Percentiles rank a stretch among this genome's conserved stretches.
These are phyloP conservation scores for Silurus meridionalis DNA, from an alignment of 2,113 vertebrate species.

Conservation along the genomic window DNA sequence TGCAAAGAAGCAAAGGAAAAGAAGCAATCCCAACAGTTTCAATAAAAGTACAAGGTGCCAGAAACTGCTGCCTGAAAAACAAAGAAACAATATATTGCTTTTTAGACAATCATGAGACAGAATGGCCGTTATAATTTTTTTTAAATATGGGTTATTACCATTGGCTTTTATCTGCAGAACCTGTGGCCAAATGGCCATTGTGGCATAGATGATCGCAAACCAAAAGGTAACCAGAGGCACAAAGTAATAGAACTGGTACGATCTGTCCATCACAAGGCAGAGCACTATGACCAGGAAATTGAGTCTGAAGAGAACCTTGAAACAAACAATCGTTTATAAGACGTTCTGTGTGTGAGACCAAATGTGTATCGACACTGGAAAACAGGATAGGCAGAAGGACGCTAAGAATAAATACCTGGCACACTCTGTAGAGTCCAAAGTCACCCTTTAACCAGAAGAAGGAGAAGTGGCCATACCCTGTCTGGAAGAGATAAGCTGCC, in stretches of 20 bases:
- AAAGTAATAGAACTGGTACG: conserved; percentile 99
- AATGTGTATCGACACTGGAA: background rate
- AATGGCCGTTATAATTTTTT: background rate
- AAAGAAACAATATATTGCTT: conserved; percentile 40
- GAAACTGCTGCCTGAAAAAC: conserved; percentile 79
- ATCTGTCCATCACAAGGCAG: conserved; percentile 94
- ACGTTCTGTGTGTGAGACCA: background rate
- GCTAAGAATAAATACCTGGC: conserved; percentile 78
- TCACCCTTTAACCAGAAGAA: conserved; percentile 99
- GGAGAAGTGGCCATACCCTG: conserved; percentile 97
- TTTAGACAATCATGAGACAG: no score
- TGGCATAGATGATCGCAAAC: conserved; percentile 91
- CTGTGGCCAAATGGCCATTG: conserved; percentile 91
- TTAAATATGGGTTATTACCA: conserved; percentile 67
- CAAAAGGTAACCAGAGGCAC: conserved; percentile 96
- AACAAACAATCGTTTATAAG: background rate
- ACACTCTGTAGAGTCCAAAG: conserved; percentile 93
- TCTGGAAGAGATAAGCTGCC: conserved; percentile 96
- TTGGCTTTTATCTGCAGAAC: conserved; percentile 92
- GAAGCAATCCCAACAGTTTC: conserved; percentile 82
- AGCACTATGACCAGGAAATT: conserved; percentile 96
- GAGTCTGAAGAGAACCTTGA: conserved; percentile 93
- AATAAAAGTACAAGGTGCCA: conserved; percentile 87
- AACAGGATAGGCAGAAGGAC: background rate
- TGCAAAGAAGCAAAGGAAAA: conserved; percentile 88